A percentile compares a stretch with the other conserved stretches of the same genome.
These are phyloP conservation scores for Trematocara caparti DNA, from an alignment of 2,797 vertebrate species.

Conservation along the genomic window DNA sequence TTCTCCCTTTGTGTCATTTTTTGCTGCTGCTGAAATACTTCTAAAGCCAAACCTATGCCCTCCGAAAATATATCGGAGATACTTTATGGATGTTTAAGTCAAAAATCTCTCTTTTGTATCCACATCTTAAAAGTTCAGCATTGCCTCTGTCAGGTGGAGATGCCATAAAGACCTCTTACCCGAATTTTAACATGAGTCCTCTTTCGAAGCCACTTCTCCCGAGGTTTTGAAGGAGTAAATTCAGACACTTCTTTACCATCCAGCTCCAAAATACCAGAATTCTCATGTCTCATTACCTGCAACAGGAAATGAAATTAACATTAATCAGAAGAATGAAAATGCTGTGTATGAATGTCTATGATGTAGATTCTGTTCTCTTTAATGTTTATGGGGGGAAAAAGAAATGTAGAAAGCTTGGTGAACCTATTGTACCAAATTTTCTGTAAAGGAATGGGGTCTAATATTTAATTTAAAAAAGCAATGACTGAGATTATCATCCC, in stretches of 20 bases:
- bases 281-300: conserved; percentile 96
- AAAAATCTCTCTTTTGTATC: background rate
- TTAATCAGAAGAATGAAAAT: background rate
- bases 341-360: background rate
- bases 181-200: conserved; percentile 96
- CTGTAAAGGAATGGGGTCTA: background rate
- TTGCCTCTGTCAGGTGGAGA: background rate
- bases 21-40: background rate
- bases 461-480: background rate
- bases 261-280: conserved; percentile 89
- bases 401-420: background rate
- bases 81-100: background rate
- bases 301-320: background rate
- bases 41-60: background rate
- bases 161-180: conserved; percentile 61
- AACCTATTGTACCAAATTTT: background rate
- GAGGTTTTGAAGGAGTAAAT: conserved; percentile 95
- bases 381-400: background rate
- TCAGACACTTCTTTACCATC: conserved; percentile 95
- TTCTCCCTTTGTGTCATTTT: background rate
- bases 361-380: background rate
- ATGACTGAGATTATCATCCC: background rate
- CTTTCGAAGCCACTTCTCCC: conserved; percentile 97
- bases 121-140: background rate
- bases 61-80: background rate